Conservation (phyloP, 2,888 invertebrate genomes). For the Micoletzkya japonica region DNA sequence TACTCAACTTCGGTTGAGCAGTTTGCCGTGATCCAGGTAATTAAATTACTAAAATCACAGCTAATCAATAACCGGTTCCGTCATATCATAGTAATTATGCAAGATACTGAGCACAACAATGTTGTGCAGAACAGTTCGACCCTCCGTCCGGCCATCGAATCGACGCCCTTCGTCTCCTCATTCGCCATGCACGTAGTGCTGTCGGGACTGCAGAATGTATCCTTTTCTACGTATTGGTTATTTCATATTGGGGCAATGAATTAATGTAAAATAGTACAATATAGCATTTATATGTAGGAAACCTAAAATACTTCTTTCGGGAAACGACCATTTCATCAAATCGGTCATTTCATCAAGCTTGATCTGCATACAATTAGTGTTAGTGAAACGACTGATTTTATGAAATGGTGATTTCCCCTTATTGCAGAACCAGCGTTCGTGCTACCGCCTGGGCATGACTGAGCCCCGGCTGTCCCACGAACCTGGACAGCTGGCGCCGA, state of each 20-base stretch:
- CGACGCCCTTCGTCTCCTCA: slow-evolving; percentile 30
- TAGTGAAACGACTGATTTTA: no score
- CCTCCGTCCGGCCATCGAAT: neutral
- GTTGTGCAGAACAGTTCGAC: slow-evolving; percentile 22
- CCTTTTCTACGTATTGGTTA: no score
- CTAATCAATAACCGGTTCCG: neutral
- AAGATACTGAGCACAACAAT: no score
- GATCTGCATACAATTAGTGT: no score
- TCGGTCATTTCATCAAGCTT: no score
- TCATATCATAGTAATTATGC: neutral
- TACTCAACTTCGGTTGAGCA: slow-evolving; percentile 41
- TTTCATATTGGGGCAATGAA: no score
- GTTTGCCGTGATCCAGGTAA: slow-evolving; percentile 28
- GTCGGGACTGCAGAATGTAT: slow-evolving; percentile 13
- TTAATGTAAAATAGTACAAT: no score
- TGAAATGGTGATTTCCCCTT: neutral
- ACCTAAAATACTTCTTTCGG: no score
- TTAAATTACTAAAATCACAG: neutral
- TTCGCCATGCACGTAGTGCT: slow-evolving; percentile 41
- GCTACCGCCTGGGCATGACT: slow-evolving; percentile 34
- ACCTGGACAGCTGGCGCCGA: slow-evolving; percentile 52
- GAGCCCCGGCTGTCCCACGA: slow-evolving; percentile 45
- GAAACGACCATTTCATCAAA: no score
- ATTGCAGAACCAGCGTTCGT: no score
- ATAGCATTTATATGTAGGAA: no score